These are phyloP conservation scores for Vandiemenella viatica DNA, from an alignment of 2,888 invertebrate species.

Conservation along the genomic window DNA sequence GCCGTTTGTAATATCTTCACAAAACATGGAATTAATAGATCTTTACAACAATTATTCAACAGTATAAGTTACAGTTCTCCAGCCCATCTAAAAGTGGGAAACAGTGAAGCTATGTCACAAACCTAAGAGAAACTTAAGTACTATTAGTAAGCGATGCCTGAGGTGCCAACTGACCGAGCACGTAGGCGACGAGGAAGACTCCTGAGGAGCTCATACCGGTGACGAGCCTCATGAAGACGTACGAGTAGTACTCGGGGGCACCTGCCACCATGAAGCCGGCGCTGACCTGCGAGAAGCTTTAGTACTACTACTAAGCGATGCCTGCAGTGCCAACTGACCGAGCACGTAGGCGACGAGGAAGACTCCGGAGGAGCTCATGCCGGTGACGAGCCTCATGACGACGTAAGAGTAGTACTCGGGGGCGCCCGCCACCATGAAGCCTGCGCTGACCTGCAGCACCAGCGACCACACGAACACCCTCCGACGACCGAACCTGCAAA, in stretches of 20 bases:
- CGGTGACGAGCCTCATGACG: slow-evolving; percentile 46
- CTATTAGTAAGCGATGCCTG: too few relatives aligned
- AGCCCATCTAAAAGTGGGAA: too few relatives aligned
- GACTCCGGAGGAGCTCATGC: slow-evolving; percentile 59
- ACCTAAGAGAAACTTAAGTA: too few relatives aligned
- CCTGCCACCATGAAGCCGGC: slow-evolving; percentile 50
- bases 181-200: slow-evolving; percentile 61
- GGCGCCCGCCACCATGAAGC: slow-evolving; percentile 46
- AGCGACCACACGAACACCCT: slow-evolving; percentile 56
- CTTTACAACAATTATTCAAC: too few relatives aligned
- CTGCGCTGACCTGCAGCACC: slow-evolving; percentile 50
- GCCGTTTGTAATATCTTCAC: too few relatives aligned
- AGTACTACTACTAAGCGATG: too few relatives aligned
- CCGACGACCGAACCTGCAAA: slow-evolving; percentile 46
- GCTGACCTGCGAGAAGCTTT: too few relatives aligned
- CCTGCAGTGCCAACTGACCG: slow-evolving; percentile 38
- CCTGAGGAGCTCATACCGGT: slow-evolving; percentile 62
- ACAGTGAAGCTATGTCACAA: too few relatives aligned
- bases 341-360: slow-evolving; percentile 65
- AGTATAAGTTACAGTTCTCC: too few relatives aligned
- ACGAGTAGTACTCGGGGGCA: slow-evolving; percentile 51
- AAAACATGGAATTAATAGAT: too few relatives aligned
- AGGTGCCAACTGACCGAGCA: slow-evolving; percentile 45
- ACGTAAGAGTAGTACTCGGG: slow-evolving; percentile 54
- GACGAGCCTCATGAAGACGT: slow-evolving; percentile 45